Base-by-base conservation (phyloP, 2,113 vertebrate genomes). In the Sinocyclocheilus grahami region DNA sequence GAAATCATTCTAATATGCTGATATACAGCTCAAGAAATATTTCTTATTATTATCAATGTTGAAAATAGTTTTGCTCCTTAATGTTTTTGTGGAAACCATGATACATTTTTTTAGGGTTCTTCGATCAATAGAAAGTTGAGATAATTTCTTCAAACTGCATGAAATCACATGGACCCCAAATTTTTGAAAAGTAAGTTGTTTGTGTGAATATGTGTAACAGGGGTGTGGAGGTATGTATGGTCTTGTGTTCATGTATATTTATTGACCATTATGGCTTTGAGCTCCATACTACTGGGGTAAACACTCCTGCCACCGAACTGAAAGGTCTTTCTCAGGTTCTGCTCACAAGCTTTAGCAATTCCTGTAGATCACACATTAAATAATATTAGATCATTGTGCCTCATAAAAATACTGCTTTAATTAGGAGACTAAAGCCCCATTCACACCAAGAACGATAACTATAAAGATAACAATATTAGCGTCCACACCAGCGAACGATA, bases 261-360 rank as follows among this genome's bases (percentile, higher is more conserved):
- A 84, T 96, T 96, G 90, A 99, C 98, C 98, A 99, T 93, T 95
- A 98, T 96, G 83, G 98, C 98, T 88, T 95, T 96, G 69, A 99
- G 96, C 93, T 99, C 98, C 94, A 96, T 97, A 93, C 85, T 95
- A 93, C 95, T 96, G 65, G 98, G 97, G 55, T 95, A 91, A 87
- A 97, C 94, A 3, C 90, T 90, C 3, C 98, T 96, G 5, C 98
- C 98, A 0, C 98, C 97, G 0, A 95, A 97, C 90, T 93, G 95
- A 87, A 96, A 93, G 0, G 98, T 99, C 90, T 98, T 99, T 92
- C 91, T 94, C 87, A 99, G 92, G 90, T 99, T 99, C 89, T 97
- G 97, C 92, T 97, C 96, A 0, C 98, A 99, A 2, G 96, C 96
- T 91, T 97, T 99, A 74, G 97, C 96, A 0, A 99, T 98, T 22